These are phyloP conservation scores for Neodiprion virginianus DNA, from an alignment of 1,140 invertebrate species.

Conservation along the genomic window DNA sequence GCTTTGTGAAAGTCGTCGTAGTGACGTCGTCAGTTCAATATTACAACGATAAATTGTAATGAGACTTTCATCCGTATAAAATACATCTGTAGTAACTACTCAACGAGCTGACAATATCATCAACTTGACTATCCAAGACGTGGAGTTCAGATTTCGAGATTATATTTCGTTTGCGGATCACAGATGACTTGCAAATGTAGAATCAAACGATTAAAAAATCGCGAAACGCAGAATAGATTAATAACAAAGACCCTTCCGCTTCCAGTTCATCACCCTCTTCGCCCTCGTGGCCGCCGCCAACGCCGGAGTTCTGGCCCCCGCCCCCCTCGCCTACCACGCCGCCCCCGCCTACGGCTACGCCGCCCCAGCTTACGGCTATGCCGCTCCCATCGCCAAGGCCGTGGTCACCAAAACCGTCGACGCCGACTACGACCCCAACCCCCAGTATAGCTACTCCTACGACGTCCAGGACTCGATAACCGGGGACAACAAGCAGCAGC, in stretches of 20 bases:
- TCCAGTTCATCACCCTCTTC: conserved; percentile 55
- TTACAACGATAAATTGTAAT: too few relatives aligned
- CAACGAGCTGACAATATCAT: too few relatives aligned
- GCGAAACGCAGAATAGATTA: too few relatives aligned
- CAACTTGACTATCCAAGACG: too few relatives aligned
- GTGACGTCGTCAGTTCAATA: too few relatives aligned
- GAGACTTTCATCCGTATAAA: too few relatives aligned
- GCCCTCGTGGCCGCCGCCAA: conserved; percentile 53
- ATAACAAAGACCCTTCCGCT: conserved; percentile 18
- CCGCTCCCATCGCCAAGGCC: conserved; percentile 31
- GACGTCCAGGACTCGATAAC: conserved; percentile 59
- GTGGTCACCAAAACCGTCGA: conserved; percentile 52
- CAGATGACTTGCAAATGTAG: background rate
- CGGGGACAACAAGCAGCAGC: conserved; percentile 70
- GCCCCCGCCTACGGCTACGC: conserved; percentile 25
- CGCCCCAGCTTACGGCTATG: conserved; percentile 22
- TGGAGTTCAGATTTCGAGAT: too few relatives aligned
- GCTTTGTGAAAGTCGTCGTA: too few relatives aligned
- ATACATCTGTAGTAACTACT: too few relatives aligned
- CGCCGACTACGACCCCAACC: conserved; percentile 40
- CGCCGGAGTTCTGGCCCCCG: conserved; percentile 41
- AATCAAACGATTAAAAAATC: too few relatives aligned
- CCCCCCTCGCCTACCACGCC: conserved; percentile 21
- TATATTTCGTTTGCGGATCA: too few relatives aligned
- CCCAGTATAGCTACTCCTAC: conserved; percentile 55